Evolutionary conservation across 2,797 vertebrate species (phyloP), one percentile per base, ranked within the genome.

Genomic region (Gadopsis marmoratus): DNA sequence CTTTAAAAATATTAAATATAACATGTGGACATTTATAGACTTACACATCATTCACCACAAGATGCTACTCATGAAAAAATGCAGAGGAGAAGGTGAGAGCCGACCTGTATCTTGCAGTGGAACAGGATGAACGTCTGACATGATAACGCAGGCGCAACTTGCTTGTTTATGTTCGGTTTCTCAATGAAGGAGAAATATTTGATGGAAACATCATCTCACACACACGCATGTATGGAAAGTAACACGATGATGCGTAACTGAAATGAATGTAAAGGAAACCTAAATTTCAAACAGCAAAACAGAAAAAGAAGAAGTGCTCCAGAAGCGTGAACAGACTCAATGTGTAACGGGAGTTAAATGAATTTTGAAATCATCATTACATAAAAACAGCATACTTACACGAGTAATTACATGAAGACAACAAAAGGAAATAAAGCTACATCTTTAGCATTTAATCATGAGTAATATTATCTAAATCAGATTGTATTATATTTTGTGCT

Each of bases 151-250:
- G 26, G 66, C 50, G 51, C 41, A 58, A 48, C 58, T 17, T 12
- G 10, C 23, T 62, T 53, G 8, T 68, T 79, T 53, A 37, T 35
- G 64, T 71, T 79, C 29, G 43, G 51, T 23, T 53, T 65, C 33
- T 60, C 45, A 53, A 48, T 71, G 60, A 64, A 66, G 41, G 41
- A 41, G 31, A 48, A 39, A 65, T 55, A 60, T 83, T 66, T 74
- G 31, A 70, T 55, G 26, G 64, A 31, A 29, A 56, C 55, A 72
- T 26, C 31, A 35, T 41, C 67, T 60, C 14, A 23, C 11, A 13
- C 48, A 50, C 16, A 5, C 5, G 33, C 64, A 23, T 48, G 7
- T 45, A 47, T 64, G n/a, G n/a, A 60, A 55, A 53, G 31, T 23
- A 59, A 39, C 17, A 67, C 6, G 11, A 2, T 69, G 26, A n/a